These are phyloP conservation scores for Pipra filicauda DNA, from an alignment of 2,113 vertebrate genomes.

Conservation along the genomic window DNA sequence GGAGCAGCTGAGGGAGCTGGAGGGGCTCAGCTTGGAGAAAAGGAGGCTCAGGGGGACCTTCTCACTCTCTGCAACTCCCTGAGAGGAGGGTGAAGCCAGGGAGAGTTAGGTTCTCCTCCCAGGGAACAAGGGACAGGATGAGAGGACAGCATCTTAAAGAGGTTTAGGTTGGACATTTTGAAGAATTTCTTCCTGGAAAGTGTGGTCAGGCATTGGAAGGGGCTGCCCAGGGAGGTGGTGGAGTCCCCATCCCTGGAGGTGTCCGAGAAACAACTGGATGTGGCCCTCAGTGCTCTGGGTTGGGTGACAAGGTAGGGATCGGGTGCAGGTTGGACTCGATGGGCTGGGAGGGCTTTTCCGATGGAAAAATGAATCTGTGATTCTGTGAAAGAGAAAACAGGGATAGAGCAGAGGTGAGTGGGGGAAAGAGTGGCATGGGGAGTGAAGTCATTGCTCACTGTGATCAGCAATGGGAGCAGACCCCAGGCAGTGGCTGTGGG, in stretches of 20 bases:
- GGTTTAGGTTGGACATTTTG: neutral
- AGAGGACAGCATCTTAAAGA: too few relatives aligned
- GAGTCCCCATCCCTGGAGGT: neutral
- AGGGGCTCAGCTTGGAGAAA: neutral
- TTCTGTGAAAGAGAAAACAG: neutral
- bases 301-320: fast-evolving
- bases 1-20: neutral
- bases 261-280: neutral
- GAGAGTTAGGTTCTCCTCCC: neutral
- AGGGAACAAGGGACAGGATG: neutral
- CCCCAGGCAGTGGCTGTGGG: too few relatives aligned
- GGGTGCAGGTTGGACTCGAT: neutral
- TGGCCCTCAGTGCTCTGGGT: neutral
- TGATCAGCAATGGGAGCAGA: neutral
- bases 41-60: neutral
- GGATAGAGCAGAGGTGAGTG: neutral
- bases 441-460: fast-evolving
- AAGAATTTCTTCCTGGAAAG: neutral
- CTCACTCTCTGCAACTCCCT: neutral
- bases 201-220: neutral
- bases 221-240: neutral
- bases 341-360: neutral
- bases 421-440: neutral
- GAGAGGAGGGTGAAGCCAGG: neutral
- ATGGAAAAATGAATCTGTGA: fast-evolving